Evolutionary conservation across 2,888 invertebrate genomes (phyloP), one percentile per base, ranked within the genome.

Genomic region (Melieria picta): DNA sequence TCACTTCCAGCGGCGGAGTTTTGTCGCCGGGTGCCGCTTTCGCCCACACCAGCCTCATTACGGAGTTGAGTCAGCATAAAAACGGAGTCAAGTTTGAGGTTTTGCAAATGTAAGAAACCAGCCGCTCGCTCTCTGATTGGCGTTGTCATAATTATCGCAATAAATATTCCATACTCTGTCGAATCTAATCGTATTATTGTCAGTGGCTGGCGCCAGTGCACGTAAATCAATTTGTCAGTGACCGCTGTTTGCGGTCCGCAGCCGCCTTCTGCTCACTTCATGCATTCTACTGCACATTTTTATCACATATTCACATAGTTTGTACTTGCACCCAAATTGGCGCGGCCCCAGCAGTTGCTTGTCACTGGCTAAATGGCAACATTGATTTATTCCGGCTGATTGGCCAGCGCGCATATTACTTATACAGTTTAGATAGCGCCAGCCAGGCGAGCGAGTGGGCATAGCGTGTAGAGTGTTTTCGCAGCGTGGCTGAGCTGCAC

Each of bases 11-110:
- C 11, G 95, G 95, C 62, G 97, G 97, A 11, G 96, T 97, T 1
- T 88, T 92, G 75, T 89, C 96, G 1, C 94, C 97, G 0, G 96
- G 92, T 1, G 91, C 91, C 30, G 95, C 95, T 0, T 97, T 97
- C 88, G 89, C 88, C 5, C 90, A 94, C 75, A 96, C 97, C 0
- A 89, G 89, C 42, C 86, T 96, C 42, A 90, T 95, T 69, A 89
- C 93, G 13, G 89, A 92, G 73, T 88, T 97, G 6, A 88, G 89
- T 70, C 89, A 91, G 56, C 69, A 74, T 58, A 75, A 78, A 61
- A 90, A 92, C 83, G 91, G 91, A 55, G 80, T 92, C 10, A 90
- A 87, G 58, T 93, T 93, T 82, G 90, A 92, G 83, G 87, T 93
- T 30, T 13, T 77, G 9, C 56, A 60, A 13, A 10, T 67, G 7